Base-by-base conservation (phyloP, 2,797 vertebrate species). In the Poecilia velifera region DNA sequence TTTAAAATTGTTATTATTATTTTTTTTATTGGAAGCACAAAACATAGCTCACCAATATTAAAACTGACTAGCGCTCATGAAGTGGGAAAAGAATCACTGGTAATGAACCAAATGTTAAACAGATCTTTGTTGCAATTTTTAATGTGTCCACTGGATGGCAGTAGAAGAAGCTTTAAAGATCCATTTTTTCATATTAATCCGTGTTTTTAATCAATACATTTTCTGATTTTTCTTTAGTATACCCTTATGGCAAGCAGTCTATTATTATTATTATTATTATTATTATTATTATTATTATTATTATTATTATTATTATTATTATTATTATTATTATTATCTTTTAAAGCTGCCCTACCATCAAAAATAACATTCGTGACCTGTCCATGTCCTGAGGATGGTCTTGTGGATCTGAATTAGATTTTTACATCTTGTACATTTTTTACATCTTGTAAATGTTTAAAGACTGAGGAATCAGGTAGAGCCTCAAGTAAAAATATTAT, bases 71-170 rank as follows among this genome's bases (percentile, higher is more conserved):
- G 7, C 7, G 36, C 34, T 22, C 34, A 39, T 14, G 16, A 39
- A 39, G 18, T 10, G 7, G 20, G 20, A 22, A 39, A 66, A 20
- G 7, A 39, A 39, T 36, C 31, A 16, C 18, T 66, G 6, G 34
- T 36, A 41, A 22, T 25, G 34, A 66, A 39, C 1, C 4, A 68
- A 68, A 68, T 25, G 20, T 68, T 2, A 12, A 68, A 68, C 36
- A 45, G 10, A 66, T 39, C 2, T 2, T 43, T 43, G 39, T 43
- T 70, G 39, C 25, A 43, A 25, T 25, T 55, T 43, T 31, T 0
- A 0, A 0, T 7, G 0, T 68, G 0, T 41, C 78, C 92, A 36
- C 84, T 57, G 84, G 94, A 80, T 84, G 83, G 79, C 82, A 83
- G 80, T 77, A 91, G 25, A 86, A 6, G 0, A 43, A 10, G 4